Percentiles rank a stretch among this genome's conserved stretches.
These are phyloP conservation scores for Brachypteracias leptosomus DNA, from an alignment of 2,113 vertebrate genomes.

Conservation along the genomic window DNA sequence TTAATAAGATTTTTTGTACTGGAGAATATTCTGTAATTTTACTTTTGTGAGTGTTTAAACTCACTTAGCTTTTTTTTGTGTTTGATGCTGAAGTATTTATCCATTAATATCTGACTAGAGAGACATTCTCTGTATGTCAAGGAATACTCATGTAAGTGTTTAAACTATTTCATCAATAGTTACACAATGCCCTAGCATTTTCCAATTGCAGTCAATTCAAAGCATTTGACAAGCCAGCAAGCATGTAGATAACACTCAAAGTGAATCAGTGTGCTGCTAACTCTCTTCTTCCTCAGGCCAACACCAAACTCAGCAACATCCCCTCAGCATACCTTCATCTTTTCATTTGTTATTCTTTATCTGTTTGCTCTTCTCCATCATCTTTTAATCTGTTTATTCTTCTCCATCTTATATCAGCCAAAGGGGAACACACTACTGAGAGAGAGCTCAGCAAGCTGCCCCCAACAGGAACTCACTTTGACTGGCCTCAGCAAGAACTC, in stretches of 20 bases:
- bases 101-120: neutral
- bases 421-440: too few relatives aligned
- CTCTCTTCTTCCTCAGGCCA: too few relatives aligned
- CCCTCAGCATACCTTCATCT: too few relatives aligned
- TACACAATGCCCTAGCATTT: neutral
- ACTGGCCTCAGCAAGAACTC: too few relatives aligned
- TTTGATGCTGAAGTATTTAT: neutral
- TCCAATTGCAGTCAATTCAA: neutral
- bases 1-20: neutral
- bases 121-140: neutral
- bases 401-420: too few relatives aligned
- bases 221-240: neutral
- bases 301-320: too few relatives aligned
- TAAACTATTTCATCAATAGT: neutral
- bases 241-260: neutral
- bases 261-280: too few relatives aligned
- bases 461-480: too few relatives aligned
- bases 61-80: neutral
- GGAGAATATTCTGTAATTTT: neutral
- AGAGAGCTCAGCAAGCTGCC: too few relatives aligned
- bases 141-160: neutral
- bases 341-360: too few relatives aligned
- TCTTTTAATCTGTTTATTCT: too few relatives aligned
- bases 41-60: neutral
- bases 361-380: too few relatives aligned